Evolutionary conservation across 2,797 vertebrate species (phyloP).

Genomic region (Ara ararauna): DNA sequence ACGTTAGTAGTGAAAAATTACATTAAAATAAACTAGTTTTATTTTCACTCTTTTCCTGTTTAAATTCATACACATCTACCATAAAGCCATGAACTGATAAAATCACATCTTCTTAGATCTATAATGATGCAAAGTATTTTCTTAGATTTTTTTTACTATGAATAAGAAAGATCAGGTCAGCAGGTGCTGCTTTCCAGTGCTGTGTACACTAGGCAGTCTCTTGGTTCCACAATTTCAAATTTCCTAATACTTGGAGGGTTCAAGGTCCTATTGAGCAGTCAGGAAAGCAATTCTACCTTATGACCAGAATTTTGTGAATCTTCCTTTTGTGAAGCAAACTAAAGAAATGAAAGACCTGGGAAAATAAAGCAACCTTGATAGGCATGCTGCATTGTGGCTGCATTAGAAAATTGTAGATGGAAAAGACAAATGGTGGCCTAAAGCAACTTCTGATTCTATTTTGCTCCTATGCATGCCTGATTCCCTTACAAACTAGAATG

Average conservation of each 20-base stretch:
- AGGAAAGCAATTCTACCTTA: background rate
- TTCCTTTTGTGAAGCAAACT: background rate
- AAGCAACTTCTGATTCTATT: background rate
- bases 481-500: background rate
- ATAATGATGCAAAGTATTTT: background rate
- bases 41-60: background rate
- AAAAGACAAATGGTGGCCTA: background rate
- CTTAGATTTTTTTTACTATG: background rate
- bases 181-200: background rate
- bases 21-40: background rate
- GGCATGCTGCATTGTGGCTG: background rate
- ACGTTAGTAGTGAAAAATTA: background rate
- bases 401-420: background rate
- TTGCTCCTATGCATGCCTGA: background rate
- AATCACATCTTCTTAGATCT: background rate
- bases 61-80: background rate
- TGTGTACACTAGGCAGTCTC: fast-evolving
- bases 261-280: background rate
- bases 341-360: background rate
- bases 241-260: background rate
- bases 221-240: background rate
- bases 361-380: background rate
- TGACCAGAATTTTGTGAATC: background rate
- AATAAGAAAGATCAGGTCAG: background rate
- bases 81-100: background rate